These are phyloP conservation scores for Papilio machaon DNA, from an alignment of 1,140 invertebrate species.

Conservation along the genomic window DNA sequence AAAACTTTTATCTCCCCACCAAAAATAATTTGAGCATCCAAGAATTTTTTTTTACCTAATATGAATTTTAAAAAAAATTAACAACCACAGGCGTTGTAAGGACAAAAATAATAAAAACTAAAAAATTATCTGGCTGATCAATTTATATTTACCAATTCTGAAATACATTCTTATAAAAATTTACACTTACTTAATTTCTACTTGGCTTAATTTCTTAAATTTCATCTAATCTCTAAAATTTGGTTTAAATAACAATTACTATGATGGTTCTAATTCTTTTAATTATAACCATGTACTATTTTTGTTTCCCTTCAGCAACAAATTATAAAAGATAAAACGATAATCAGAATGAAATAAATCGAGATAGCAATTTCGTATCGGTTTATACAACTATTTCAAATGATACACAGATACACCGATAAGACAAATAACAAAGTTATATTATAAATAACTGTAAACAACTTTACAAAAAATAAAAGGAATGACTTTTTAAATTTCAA, in stretches of 20 bases:
- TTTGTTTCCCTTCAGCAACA: background rate
- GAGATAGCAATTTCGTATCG: background rate
- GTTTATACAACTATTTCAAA: constrained; percentile 10
- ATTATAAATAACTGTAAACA: background rate
- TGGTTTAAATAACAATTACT: no score
- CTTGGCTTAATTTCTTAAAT: no score
- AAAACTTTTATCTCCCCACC: background rate
- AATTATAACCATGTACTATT: background rate
- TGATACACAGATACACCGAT: background rate
- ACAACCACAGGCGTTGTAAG: no score
- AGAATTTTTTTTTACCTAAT: no score
- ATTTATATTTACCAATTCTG: no score
- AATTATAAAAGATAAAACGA: background rate
- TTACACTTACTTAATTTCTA: no score
- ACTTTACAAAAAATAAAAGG: background rate
- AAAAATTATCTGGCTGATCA: no score
- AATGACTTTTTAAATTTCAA: constrained; percentile 7
- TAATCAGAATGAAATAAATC: background rate
- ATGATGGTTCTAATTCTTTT: no score
- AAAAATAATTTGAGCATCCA: background rate
- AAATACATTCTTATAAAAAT: no score
- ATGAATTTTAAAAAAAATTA: no score
- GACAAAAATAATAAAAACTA: no score
- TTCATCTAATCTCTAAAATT: no score
- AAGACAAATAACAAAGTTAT: background rate